Evolutionary conservation across 2,888 invertebrate genomes (phyloP).

Genomic region (Hetaerina titia): DNA sequence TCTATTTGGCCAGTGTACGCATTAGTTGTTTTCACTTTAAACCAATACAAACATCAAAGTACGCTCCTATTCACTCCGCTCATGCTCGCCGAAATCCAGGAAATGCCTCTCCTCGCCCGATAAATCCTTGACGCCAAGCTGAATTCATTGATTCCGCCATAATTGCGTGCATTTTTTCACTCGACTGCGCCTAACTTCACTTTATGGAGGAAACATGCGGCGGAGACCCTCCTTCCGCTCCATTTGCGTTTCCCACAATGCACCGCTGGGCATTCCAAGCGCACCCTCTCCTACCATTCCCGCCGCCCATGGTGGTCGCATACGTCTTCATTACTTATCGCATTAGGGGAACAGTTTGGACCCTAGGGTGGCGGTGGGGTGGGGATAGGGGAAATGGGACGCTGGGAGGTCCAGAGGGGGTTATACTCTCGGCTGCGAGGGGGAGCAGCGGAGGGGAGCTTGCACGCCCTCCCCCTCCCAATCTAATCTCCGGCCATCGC

Average conservation of each 20-base stretch:
- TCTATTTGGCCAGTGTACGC: not conserved
- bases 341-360: constrained; percentile 10
- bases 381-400: not conserved
- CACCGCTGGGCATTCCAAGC: not conserved
- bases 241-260: constrained; percentile 23
- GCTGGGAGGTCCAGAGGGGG: not conserved
- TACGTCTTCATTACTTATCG: constrained; percentile 38
- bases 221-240: not conserved
- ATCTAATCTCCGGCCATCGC: not conserved
- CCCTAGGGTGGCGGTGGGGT: not conserved
- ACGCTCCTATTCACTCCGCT: not conserved
- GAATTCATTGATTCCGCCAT: constrained; percentile 11
- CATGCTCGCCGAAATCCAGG: not conserved
- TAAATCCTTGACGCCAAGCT: constrained; percentile 5
- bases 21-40: not conserved
- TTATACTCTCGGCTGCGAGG: not conserved
- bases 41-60: constrained; percentile 8
- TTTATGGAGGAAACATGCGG: not conserved
- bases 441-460: not conserved
- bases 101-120: not conserved
- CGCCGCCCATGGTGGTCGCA: not conserved
- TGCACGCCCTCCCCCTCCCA: not conserved
- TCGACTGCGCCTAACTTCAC: not conserved
- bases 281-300: not conserved
- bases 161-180: constrained; percentile 18